Evolutionary conservation across 2,888 invertebrate genomes (phyloP), one percentile per base, ranked within the genome.

Genomic region (Drosophila ustulata): DNA sequence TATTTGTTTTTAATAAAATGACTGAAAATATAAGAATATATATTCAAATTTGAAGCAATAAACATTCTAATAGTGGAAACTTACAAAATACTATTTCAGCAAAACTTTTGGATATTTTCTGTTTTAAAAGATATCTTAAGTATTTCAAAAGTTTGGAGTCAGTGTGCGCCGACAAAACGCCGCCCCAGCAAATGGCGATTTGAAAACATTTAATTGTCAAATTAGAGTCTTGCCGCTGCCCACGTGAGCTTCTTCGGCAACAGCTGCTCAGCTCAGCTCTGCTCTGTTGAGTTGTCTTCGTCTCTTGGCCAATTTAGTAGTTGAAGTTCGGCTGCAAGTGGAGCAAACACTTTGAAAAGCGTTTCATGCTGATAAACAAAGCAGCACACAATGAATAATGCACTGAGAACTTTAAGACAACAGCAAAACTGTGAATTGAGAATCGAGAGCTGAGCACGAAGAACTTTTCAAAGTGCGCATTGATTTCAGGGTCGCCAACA

Each of bases 401-500:
- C 32, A 30, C 50, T 25, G 43, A 51, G 25, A 37, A 37, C 37
- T 3, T 18, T 18, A 18, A 18, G 30, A 49, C 32, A 43, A 41
- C 41, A 47, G 1, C n/a, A n/a, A 37, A 28, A 32, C 4, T 8
- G 28, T n/a, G 41, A 45, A 23, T 28, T 41, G 41, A 41, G 41
- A 23, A 49, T 30, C 25, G 28, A 46, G 39, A 47, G 13, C 23
- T 28, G 25, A 13, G 45, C 25, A 11, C 25, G 4, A 7, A 45
- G 45, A 66, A 47, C 46, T 82, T 37, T 37, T n/a, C 37, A 37
- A 37, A 37, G 37, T 37, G 37, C 37, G 77, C 81, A 74, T 79
- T 75, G 82, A 75, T 79, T 86, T 86, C 87, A 83, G 86, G 87
- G 86, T 83, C 81, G 71, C 32, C 71, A 64, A 56, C 64, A 46